Evolutionary conservation across 2,888 invertebrate genomes (phyloP).

Genomic region (Drosophila mimetica): DNA sequence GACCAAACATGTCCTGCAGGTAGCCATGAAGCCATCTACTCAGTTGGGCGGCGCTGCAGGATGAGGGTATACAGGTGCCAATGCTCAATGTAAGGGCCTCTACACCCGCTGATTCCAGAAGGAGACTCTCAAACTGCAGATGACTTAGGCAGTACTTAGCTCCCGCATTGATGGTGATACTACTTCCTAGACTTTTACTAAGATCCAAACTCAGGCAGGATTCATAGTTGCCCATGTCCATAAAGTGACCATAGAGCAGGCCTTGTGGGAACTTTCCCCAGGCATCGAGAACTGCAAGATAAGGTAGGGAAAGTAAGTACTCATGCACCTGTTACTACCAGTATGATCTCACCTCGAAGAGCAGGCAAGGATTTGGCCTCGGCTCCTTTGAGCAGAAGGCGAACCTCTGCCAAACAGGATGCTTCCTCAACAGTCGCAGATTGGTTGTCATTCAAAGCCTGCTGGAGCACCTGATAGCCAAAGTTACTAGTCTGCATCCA

Average conservation of each 20-base stretch:
- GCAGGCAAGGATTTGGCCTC: constrained; percentile 50
- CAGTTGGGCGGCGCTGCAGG: constrained; percentile 30
- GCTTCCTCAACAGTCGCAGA: constrained; percentile 19
- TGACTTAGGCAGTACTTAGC: constrained; percentile 58
- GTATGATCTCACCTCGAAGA: constrained; percentile 46
- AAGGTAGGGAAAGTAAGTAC: background rate
- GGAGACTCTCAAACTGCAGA: constrained; percentile 27
- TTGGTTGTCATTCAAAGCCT: constrained; percentile 26
- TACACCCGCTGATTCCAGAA: background rate
- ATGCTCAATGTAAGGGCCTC: constrained; percentile 21
- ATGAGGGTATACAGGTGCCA: constrained; percentile 37
- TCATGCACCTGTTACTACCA: rapidly evolving
- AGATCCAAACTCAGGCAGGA: constrained; percentile 77
- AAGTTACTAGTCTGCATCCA: constrained; percentile 70
- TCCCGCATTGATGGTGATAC: background rate
- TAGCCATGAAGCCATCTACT: constrained; percentile 19
- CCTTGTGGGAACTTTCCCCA: constrained; percentile 84
- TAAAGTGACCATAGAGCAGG: constrained; percentile 77
- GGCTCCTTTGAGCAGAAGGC: constrained; percentile 48
- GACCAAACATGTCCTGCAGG: constrained; percentile 15
- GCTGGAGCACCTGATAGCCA: constrained; percentile 63
- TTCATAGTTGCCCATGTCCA: constrained; percentile 82
- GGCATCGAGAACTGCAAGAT: constrained; percentile 82
- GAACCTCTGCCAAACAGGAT: constrained; percentile 53
- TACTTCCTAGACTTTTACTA: background rate